phyloP scores from a whole-genome alignment of 1,140 invertebrate genomes.

The Camponotus floridanus region DNA sequence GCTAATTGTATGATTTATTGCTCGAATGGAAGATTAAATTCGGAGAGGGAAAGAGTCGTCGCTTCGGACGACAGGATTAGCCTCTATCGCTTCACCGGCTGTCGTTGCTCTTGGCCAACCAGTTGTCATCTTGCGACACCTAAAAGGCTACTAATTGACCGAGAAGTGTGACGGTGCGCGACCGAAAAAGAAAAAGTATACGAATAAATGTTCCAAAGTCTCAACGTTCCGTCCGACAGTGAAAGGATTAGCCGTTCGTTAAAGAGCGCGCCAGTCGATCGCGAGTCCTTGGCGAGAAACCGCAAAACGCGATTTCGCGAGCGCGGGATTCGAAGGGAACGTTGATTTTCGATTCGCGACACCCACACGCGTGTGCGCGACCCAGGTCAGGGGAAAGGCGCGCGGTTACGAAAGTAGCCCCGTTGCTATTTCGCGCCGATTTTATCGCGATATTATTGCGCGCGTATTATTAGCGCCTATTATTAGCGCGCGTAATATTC shows the following conservation, averaged over 20 bases:
- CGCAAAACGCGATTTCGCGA: conserved; percentile 41
- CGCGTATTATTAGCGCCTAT: no score
- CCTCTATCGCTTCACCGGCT: conserved; percentile 16
- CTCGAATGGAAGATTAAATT: background rate
- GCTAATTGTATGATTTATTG: conserved; percentile 24
- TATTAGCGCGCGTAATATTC: conserved; percentile 46
- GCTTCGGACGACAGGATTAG: conserved; percentile 17
- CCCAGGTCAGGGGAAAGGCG: background rate
- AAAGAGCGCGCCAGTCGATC: conserved; percentile 31
- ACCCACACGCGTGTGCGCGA: background rate
- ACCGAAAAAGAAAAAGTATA: background rate
- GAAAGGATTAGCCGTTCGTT: conserved; percentile 53
- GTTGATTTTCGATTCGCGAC: conserved; percentile 23
- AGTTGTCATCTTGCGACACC: conserved; percentile 36
- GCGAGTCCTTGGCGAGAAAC: conserved; percentile 33
- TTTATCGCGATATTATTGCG: conserved; percentile 68
- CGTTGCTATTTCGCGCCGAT: conserved; percentile 44
- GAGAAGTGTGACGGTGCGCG: conserved; percentile 42
- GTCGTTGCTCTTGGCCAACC: conserved; percentile 42
- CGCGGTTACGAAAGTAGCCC: background rate
- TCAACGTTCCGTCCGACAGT: conserved; percentile 7
- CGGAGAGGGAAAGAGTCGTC: background rate
- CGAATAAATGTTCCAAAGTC: conserved; percentile 39
- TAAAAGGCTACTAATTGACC: conserved; percentile 52
- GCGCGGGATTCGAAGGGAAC: background rate